Percentiles rank a stretch among this genome's conserved stretches.
These are phyloP conservation scores for Petrolisthes manimaculis DNA, from an alignment of 2,888 invertebrate genomes.

Conservation along the genomic window DNA sequence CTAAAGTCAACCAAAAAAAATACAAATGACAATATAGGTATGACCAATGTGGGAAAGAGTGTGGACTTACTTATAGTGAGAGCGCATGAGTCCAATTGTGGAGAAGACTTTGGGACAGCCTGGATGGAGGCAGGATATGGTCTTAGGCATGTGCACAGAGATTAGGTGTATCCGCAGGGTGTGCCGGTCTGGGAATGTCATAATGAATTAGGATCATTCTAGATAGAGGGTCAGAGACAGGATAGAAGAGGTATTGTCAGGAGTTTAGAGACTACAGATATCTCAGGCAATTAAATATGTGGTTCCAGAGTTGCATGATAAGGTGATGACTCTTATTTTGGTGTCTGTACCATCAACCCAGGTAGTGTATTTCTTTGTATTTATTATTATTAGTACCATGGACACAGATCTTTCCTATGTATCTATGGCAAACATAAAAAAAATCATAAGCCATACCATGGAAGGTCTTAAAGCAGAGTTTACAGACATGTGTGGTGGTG, in stretches of 20 bases:
- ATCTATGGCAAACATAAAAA: not conserved
- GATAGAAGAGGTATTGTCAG: no score
- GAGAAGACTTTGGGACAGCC: conserved; percentile 42
- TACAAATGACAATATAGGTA: not conserved
- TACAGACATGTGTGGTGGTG: conserved; percentile 27
- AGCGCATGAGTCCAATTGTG: conserved; percentile 36
- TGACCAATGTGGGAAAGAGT: not conserved
- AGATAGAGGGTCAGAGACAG: no score
- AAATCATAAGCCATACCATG: conserved; percentile 11
- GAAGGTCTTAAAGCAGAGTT: conserved; percentile 49
- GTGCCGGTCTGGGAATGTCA: conserved; percentile 30
- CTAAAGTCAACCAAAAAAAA: not conserved
- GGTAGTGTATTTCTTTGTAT: not conserved
- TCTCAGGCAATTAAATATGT: no score
- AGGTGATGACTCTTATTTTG: no score
- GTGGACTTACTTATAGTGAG: conserved; percentile 39
- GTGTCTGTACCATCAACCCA: no score
- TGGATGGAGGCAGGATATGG: conserved; percentile 34
- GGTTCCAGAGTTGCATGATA: no score
- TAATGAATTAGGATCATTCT: not conserved
- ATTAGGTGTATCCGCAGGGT: conserved; percentile 43
- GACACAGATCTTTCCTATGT: not conserved
- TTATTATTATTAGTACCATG: not conserved
- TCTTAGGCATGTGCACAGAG: conserved; percentile 54
- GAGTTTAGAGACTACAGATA: no score